Conservation (phyloP, 2,797 vertebrate species). For the Lerista edwardsae region DNA sequence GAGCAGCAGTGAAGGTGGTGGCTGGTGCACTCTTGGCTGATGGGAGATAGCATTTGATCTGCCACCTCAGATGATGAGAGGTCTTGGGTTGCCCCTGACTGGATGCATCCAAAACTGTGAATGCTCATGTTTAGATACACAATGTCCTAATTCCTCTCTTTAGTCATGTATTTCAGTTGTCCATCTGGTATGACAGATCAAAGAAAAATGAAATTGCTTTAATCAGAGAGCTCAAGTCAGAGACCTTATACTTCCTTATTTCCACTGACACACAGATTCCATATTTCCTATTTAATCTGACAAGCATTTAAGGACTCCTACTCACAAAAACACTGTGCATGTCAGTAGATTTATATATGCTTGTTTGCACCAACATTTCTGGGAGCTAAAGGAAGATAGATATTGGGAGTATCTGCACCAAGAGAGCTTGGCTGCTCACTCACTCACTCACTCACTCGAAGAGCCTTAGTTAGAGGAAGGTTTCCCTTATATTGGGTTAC, state of each 20-base stretch:
- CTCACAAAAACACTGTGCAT: not conserved
- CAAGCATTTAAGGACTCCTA: not conserved
- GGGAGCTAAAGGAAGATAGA: not conserved
- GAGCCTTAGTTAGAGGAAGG: too few species aligned
- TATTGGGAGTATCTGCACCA: conserved; percentile 10
- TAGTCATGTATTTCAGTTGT: not conserved
- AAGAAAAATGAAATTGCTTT: not conserved
- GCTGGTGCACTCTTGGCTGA: too few species aligned
- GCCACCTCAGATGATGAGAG: too few species aligned
- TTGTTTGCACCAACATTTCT: not conserved
- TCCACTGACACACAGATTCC: not conserved
- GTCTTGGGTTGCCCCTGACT: too few species aligned
- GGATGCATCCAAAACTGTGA: not conserved
- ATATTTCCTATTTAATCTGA: not conserved
- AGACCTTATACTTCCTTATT: not conserved
- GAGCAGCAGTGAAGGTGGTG: too few species aligned
- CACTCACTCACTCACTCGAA: too few species aligned
- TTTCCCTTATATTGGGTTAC: conserved; percentile 62
- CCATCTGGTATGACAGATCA: not conserved
- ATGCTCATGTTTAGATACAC: not conserved
- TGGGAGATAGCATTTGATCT: too few species aligned
- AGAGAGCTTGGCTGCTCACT: not conserved
- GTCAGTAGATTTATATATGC: not conserved
- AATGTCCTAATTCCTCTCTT: not conserved
- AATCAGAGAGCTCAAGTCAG: not conserved